Base-by-base conservation (phyloP, 2,113 vertebrate genomes). In the Alaudala cheleensis region DNA sequence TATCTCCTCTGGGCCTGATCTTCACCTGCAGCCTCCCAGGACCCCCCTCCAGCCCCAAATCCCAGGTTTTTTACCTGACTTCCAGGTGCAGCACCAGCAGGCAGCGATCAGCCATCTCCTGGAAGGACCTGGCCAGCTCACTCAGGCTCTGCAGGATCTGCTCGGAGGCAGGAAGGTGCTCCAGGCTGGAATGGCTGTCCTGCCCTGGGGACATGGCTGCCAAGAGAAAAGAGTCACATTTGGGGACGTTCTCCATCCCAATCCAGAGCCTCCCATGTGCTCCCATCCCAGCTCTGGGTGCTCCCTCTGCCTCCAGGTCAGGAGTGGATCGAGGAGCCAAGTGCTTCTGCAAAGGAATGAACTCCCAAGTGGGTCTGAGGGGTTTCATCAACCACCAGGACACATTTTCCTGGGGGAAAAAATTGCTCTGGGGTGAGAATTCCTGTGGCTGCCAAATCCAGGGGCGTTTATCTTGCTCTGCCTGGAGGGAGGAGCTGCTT, bases 81-180 rank as follows among this genome's bases (percentile, higher is more conserved):
- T 99, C 99, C 97, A 99, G 93, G 94, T 99, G 99, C 31, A 99
- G 96, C 23, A 98, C 99, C 40, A 99, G 98, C 81, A 99, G 97
- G 97, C 99, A 99, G 94, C 99, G 98, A 86, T 99, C 98, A 4
- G 99, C 99, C 94, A 99, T 99, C 72, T 99, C 99, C 92, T 99
- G 99, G 94, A 99, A 99, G n/a, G 98, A 98, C 79, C 96, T 98
- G 91, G 99, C 98, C 79, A 99, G 98, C 94, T 99, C 99, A 1
- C 96, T 98, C 21, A 99, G 98, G 4, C 98, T 99, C 96, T 99
- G 99, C 84, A 99, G 97, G 96, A 99, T 99, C 98, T 99, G 99
- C 56, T 99, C 99, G 0, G 99, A 98, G 18, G 98, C 98, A 3
- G 98, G 98, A 2, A 98, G 98, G 5, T 98, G 98, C 33, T 99